Evolutionary conservation across 2,797 vertebrate genomes (phyloP), one percentile per base, ranked within the genome.

Genomic region (Xyrichtys novacula): DNA sequence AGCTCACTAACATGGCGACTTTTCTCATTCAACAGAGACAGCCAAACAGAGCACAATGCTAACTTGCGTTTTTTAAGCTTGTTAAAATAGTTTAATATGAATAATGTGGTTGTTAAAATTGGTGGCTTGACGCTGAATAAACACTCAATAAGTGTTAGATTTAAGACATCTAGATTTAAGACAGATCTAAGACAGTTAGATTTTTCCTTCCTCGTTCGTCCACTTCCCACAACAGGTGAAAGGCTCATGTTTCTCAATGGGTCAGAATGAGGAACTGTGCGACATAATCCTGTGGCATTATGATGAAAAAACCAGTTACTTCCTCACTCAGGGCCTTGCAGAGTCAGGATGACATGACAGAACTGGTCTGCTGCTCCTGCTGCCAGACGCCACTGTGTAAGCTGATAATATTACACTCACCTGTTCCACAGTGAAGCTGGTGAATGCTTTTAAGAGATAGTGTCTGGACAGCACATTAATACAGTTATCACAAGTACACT

Each of bases 271-370:
- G 87, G 86, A 88, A 91, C 19, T 38, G 17, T 50, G 31, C 73
- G 69, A 12, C 49, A 70, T 55, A 76, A 75, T 31, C 14, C 2
- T 23, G 17, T 62, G 57, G 1, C 36, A 16, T 1, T 49, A 58
- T 90, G 75, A 71, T 66, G 80, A 28, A 83, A 86, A 49, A 29
- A 68, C 36, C 46, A 19, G 29, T 40, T 5, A 63, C 62, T 87
- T 87, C 83, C 71, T 72, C 44, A 15, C 73, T 34, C 44, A 12
- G 47, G 56, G 20, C 20, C 26, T 34, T 81, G 88, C 84, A 80
- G 64, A 87, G 65, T 93, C 91, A 93, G 73, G 60, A 87, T 94
- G 93, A 94, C 91, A 69, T 57, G 84, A 89, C 92, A 91, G 38
- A 92, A 91, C 60, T 65, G 26, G 52, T 68, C 20, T 32, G 56